Evolutionary conservation across 2,888 invertebrate genomes (phyloP).

Genomic region (Andrena fulva): DNA sequence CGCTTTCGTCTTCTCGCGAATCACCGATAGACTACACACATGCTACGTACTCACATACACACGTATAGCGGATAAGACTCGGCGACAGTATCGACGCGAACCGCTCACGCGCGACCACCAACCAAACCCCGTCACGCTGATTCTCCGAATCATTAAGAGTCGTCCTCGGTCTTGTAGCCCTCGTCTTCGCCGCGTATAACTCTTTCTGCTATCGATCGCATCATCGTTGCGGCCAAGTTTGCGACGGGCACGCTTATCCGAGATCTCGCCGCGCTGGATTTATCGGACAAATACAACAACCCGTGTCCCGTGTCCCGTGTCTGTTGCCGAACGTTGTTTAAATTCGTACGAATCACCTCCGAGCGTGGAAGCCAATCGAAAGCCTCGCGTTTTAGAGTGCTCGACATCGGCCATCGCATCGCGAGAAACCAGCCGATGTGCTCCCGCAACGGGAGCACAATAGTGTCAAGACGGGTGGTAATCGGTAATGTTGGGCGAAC

Average conservation of each 20-base stretch:
- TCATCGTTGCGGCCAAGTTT: constrained; percentile 55
- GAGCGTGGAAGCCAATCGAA: constrained; percentile 14
- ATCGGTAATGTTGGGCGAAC: too few species aligned
- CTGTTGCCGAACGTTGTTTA: constrained; percentile 44
- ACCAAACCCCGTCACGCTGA: constrained; percentile 58
- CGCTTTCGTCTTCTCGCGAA: constrained; percentile 2
- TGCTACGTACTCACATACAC: too few species aligned
- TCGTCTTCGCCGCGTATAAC: constrained; percentile 51
- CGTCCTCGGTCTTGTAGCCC: constrained; percentile 59
- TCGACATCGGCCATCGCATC: not conserved
- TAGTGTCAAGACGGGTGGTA: too few species aligned
- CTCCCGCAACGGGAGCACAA: too few species aligned
- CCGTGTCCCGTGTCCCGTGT: constrained; percentile 18
- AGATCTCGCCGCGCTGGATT: constrained; percentile 54
- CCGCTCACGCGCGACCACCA: constrained; percentile 33
- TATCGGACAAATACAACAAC: constrained; percentile 49
- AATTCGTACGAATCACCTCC: constrained; percentile 34
- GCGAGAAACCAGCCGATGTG: too few species aligned
- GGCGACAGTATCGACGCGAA: constrained; percentile 44
- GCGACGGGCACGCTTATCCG: constrained; percentile 51
- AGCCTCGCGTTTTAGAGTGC: not conserved
- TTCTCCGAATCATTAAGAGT: constrained; percentile 69
- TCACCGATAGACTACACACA: not conserved
- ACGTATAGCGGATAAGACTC: constrained; percentile 6
- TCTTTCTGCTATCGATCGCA: constrained; percentile 64